Conservation (phyloP, 2,797 vertebrate genomes). For the Enteromius unitaeniatus region DNA sequence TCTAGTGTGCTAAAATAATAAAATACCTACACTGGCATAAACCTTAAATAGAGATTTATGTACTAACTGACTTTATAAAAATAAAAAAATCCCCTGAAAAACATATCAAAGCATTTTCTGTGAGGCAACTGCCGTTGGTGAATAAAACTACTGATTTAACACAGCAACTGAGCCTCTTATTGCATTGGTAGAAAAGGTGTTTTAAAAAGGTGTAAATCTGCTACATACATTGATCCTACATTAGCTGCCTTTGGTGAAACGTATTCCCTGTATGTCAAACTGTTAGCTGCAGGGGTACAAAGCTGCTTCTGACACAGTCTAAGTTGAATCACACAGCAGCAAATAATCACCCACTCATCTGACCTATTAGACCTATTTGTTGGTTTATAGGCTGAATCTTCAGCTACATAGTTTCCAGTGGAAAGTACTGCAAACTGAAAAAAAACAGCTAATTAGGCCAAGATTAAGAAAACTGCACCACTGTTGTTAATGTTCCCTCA, state of each 20-base stretch:
- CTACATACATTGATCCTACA: not conserved
- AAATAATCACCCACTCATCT: slow-evolving; percentile 41
- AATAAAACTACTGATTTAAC: slow-evolving; percentile 23
- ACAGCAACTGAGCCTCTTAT: not conserved
- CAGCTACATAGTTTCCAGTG: slow-evolving; percentile 20
- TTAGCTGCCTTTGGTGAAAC: not conserved
- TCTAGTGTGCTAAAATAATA: slow-evolving; percentile 49
- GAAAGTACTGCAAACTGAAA: slow-evolving; percentile 59
- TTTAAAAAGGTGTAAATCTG: not conserved
- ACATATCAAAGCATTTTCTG: slow-evolving; percentile 15
- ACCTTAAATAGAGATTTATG: not conserved
- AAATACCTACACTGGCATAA: not conserved
- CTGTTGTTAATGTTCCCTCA: slow-evolving; percentile 66
- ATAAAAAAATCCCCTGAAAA: not conserved
- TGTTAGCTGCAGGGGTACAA: not conserved
- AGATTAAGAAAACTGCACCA: slow-evolving; percentile 65
- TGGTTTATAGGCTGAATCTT: slow-evolving; percentile 21
- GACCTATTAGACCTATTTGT: slow-evolving; percentile 44
- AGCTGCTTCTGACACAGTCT: not conserved
- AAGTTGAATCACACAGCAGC: slow-evolving; percentile 10
- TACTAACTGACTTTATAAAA: not conserved
- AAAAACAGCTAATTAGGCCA: slow-evolving; percentile 67
- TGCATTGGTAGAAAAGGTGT: not conserved
- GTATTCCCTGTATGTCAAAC: not conserved
- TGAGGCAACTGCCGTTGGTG: not conserved